Conservation (phyloP, 2,113 vertebrate species). For the Xenopus borealis region DNA sequence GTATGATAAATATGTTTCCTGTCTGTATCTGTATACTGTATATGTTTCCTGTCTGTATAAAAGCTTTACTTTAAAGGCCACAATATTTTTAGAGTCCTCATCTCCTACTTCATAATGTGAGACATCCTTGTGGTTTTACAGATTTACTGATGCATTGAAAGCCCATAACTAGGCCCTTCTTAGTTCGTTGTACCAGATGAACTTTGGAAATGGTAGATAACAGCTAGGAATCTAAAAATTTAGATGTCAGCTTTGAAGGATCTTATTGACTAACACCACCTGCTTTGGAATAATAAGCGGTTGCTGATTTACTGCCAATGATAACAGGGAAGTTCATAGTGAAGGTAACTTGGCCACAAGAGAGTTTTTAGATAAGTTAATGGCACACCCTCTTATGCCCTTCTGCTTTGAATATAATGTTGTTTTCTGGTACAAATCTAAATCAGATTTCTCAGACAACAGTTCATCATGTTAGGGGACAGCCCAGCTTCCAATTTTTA, state of each 20-base stretch:
- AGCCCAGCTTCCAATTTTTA: no score
- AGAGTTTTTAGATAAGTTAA: conserved; percentile 42
- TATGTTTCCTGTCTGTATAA: conserved; percentile 62
- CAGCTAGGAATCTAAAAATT: conserved; percentile 62
- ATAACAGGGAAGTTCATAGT: conserved; percentile 15
- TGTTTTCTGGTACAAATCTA: conserved; percentile 13
- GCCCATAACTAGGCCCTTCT: conserved; percentile 46
- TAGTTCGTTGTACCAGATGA: conserved; percentile 60
- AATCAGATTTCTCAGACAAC: conserved; percentile 18
- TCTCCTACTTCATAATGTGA: conserved; percentile 60
- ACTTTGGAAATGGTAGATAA: conserved; percentile 64
- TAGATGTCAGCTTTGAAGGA: conserved; percentile 51
- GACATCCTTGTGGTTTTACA: conserved; percentile 63
- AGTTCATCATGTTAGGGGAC: conserved; percentile 12
- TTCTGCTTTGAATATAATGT: conserved; percentile 35
- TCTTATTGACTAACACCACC: conserved; percentile 40
- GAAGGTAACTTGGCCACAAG: conserved; percentile 37
- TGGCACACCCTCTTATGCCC: conserved; percentile 34
- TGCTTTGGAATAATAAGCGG: conserved; percentile 39
- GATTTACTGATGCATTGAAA: conserved; percentile 65
- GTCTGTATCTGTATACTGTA: conserved; percentile 60
- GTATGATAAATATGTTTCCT: conserved; percentile 51
- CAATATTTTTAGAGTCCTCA: conserved; percentile 69
- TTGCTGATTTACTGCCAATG: conserved; percentile 37
- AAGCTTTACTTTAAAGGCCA: conserved; percentile 70